Conservation (phyloP, 1,140 invertebrate genomes). For the Nomia melanderi region DNA sequence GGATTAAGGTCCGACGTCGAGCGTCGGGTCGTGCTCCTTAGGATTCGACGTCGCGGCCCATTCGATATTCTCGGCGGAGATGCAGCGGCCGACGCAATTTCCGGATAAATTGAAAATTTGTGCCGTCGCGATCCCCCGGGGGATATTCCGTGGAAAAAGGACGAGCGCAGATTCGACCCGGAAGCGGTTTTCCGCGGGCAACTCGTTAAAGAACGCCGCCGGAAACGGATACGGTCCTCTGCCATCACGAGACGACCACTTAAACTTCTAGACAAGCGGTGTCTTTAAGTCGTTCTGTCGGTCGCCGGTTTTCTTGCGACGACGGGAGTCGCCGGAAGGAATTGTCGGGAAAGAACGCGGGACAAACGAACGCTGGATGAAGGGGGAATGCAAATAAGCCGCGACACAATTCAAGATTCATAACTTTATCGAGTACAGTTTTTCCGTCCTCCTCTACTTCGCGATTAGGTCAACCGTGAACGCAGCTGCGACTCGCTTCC, state of each 20-base stretch:
- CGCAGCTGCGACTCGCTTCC: too few relatives aligned
- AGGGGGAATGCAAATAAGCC: conserved; percentile 11
- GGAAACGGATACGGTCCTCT: too few relatives aligned
- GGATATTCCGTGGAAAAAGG: neutral
- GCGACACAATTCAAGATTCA: neutral
- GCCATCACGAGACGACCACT: neutral
- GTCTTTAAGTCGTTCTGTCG: neutral
- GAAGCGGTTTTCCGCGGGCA: neutral
- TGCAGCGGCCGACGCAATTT: conserved; percentile 1
- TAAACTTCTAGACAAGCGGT: neutral
- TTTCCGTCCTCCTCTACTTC: neutral
- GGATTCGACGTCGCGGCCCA: neutral
- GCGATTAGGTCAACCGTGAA: too few relatives aligned
- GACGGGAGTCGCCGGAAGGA: too few relatives aligned
- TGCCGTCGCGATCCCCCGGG: neutral
- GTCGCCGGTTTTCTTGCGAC: neutral
- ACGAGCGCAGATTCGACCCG: neutral
- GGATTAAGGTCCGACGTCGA: too few relatives aligned
- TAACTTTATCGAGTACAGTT: neutral
- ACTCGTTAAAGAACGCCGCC: neutral
- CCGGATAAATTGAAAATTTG: conserved; percentile 37
- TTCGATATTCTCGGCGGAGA: neutral
- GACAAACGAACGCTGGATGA: neutral
- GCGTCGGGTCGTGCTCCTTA: neutral
- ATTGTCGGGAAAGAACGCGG: too few relatives aligned